Base-by-base conservation (phyloP, 1,140 invertebrate genomes). In the Drosophila sproati region DNA sequence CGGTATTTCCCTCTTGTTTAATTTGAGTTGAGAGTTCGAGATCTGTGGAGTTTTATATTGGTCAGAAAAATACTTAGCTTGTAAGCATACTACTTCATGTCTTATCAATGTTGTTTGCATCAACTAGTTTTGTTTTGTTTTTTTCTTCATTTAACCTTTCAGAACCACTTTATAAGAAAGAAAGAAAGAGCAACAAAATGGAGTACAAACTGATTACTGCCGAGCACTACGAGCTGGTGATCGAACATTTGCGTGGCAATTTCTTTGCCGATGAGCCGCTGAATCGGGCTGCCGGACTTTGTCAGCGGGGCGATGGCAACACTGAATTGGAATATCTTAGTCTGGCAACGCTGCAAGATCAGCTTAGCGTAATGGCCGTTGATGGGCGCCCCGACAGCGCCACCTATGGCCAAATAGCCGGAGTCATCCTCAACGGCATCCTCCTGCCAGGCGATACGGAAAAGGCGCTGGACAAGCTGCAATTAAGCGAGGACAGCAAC, bases 231-330 rank as follows among this genome's bases (percentile, higher is more conserved):
- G 86, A 94, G 7, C 94, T 95, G 39, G 95, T 96, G 12, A 94
- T 97, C 45, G 80, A 94, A 31, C 96, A 97, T 85, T 93, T 97
- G 57, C 93, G 95, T 35, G 93, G 94, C 66, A 95, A 94, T 73
- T 96, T 96, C 93, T 97, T 97, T 91, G 94, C 95, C 3, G 96
- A 97, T 79, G 96, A 97, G 89, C 96, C 96, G 0, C 93, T 97
- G 5, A 97, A 97, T 91, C 94, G 94, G 61, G 95, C 96, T 0
- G 95, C 96, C n/a, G 94, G 93, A 8, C 93, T 97, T 0, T 96
- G 96, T 75, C 73, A 92, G 5, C 93, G 94, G 0, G 96, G 96
- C 0, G 93, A 95, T 67, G 93, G 95, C 0, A 96, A 97, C 80
- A 92, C 92, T 0, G 95, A 96, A 29, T 93, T 97, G n/a, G 96